Base-by-base conservation (phyloP, 2,113 vertebrate genomes). In the Cromileptes altivelis region DNA sequence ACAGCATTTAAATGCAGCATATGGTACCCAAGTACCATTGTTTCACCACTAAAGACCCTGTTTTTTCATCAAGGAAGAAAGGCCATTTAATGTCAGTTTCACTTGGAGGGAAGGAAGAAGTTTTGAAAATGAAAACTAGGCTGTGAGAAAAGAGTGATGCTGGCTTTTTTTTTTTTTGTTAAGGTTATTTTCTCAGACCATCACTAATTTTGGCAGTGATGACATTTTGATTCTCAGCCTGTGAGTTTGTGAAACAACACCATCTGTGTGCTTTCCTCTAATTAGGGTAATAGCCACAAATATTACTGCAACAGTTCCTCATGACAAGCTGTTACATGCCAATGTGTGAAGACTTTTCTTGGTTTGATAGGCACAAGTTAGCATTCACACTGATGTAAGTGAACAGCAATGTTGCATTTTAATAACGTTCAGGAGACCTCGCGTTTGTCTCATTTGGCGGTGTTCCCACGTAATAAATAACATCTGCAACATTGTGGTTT, bases 181-280 rank as follows among this genome's bases (percentile, higher is more conserved):
- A 73, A 45, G 69, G 58, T 75, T 85, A 77, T 85, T 81, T 91
- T 90, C 81, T 88, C 80, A 89, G 89, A 92, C 82, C 87, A 90
- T 93, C 91, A 90, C 94, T 95, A 93, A 95, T 92, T 91, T 86
- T 94, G 93, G 95, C 94, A 93, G 94, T 87, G 91, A 93, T 94
- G 94, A 93, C 94, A 94, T 94, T 94, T 94, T 90, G 94, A 94
- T 95, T 96, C 93, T 93, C 94, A 94, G 94, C 89, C 84, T 87
- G 90, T 86, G 93, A 94, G 91, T 95, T 94, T 93, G 92, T 92
- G 92, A 94, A 94, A 93, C 92, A 94, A 93, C 93, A 94, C 95
- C 95, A 96, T 96, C 95, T 96, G 95, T 94, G 95, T 92, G 93
- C 91, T 92, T 95, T 89, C 89, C 91, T 92, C 94, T 96, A 95